Evolutionary conservation across 2,797 vertebrate species (phyloP).

Genomic region (Pseudochaenichthys georgianus): DNA sequence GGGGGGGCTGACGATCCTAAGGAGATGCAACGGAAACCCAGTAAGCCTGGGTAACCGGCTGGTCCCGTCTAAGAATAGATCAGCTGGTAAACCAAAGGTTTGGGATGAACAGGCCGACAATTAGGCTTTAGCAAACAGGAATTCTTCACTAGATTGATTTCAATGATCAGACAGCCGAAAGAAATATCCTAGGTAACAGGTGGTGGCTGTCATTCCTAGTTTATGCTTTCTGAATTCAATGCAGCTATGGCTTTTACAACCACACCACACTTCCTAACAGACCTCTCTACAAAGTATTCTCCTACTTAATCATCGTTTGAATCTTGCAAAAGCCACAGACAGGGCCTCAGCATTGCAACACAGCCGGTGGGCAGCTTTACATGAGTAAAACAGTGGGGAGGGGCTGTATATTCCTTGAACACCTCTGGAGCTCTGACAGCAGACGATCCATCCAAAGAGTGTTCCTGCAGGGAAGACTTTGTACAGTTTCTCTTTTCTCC

Average conservation of each 20-base stretch:
- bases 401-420: slow-evolving; percentile 40
- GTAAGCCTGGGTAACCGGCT: slow-evolving; percentile 30
- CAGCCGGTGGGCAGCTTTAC: slow-evolving; percentile 52
- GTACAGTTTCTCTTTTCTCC: slow-evolving; percentile 11
- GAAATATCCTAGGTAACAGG: slow-evolving; percentile 11
- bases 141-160: slow-evolving; percentile 7
- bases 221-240: slow-evolving; percentile 7
- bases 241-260: slow-evolving; percentile 33
- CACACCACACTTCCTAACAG: neutral
- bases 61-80: slow-evolving; percentile 55
- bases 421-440: slow-evolving; percentile 54
- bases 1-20: slow-evolving; percentile 18
- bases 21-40: slow-evolving; percentile 49
- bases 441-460: slow-evolving; percentile 56
- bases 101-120: neutral
- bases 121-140: slow-evolving; percentile 19
- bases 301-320: slow-evolving; percentile 60
- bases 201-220: neutral
- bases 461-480: slow-evolving; percentile 22
- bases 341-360: slow-evolving; percentile 26
- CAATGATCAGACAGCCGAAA: slow-evolving; percentile 1
- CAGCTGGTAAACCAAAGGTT: slow-evolving; percentile 21
- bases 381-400: slow-evolving; percentile 48
- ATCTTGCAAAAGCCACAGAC: slow-evolving; percentile 41
- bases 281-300: neutral